Evolutionary conservation across 2,113 vertebrate species (phyloP).

Genomic region (Herpailurus yagouaroundi): DNA sequence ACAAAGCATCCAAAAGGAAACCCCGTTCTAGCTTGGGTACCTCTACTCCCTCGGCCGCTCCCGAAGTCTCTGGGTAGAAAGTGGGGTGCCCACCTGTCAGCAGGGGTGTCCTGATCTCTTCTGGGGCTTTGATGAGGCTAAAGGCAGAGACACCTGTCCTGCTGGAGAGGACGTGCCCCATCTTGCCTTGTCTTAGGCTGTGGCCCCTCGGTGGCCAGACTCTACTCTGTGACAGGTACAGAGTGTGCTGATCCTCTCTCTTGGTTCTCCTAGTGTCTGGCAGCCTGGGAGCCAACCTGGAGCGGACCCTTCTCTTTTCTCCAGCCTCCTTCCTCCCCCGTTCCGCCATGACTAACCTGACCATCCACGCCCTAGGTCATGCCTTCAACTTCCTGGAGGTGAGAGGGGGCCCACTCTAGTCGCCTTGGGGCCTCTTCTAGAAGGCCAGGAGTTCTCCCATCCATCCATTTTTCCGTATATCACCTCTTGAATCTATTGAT

Average conservation of each 20-base stretch:
- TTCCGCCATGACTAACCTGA: slow-evolving; percentile 88
- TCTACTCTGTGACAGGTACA: too few species aligned
- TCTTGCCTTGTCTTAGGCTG: background rate
- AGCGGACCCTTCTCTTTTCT: slow-evolving; percentile 90
- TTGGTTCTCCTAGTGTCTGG: slow-evolving; percentile 75
- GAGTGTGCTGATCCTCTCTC: background rate
- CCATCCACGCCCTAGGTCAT: slow-evolving; percentile 86
- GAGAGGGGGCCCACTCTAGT: slow-evolving; percentile 60
- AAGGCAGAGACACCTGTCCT: background rate
- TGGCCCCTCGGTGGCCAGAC: background rate
- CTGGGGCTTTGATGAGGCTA: background rate
- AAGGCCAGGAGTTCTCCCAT: background rate
- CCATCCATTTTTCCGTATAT: background rate
- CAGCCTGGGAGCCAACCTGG: slow-evolving; percentile 88
- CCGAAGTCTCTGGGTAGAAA: too few species aligned
- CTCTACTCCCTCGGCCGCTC: background rate
- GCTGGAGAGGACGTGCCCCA: background rate
- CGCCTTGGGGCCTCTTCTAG: background rate
- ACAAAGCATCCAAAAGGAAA: background rate
- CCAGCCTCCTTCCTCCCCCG: slow-evolving; percentile 91
- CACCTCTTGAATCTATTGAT: background rate
- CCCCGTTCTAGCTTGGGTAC: background rate
- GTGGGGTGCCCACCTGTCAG: background rate
- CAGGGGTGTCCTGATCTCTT: background rate
- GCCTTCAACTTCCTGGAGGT: slow-evolving; percentile 92